A percentile compares a stretch with the other conserved stretches of the same genome.
These are phyloP conservation scores for Drosophila mulleri DNA, from an alignment of 2,888 invertebrate species.

Conservation along the genomic window DNA sequence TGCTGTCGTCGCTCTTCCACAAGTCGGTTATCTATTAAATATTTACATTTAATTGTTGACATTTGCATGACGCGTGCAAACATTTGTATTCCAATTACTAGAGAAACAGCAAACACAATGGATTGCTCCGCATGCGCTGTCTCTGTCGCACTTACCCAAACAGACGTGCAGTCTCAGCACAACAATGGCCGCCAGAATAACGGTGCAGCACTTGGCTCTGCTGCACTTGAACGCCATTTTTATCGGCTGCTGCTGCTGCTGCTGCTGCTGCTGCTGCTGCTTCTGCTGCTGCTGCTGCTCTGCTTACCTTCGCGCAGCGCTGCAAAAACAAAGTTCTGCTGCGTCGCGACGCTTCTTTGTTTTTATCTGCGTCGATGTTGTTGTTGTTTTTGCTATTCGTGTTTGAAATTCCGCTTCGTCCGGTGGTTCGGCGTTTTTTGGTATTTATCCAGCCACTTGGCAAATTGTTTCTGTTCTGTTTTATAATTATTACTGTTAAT, in stretches of 20 bases:
- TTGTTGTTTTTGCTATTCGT: slow-evolving; percentile 33
- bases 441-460: slow-evolving; percentile 56
- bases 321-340: slow-evolving; percentile 21
- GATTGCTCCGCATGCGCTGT: not conserved
- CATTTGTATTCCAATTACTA: slow-evolving; percentile 44
- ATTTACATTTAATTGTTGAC: slow-evolving; percentile 41
- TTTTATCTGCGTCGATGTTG: slow-evolving; percentile 39
- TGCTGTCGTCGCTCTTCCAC: slow-evolving; percentile 8
- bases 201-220: slow-evolving; percentile 23
- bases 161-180: slow-evolving; percentile 47
- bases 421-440: slow-evolving; percentile 18
- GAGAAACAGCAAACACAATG: slow-evolving; percentile 10
- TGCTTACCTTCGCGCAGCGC: slow-evolving; percentile 26
- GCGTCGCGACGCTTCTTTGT: slow-evolving; percentile 26
- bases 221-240: slow-evolving; percentile 55
- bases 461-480: slow-evolving; percentile 63
- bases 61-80: slow-evolving; percentile 45
- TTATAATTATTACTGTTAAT: slow-evolving; percentile 65
- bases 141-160: slow-evolving; percentile 62
- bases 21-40: slow-evolving; percentile 33
- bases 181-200: slow-evolving; percentile 46
- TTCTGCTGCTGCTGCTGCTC: slow-evolving; percentile 20
- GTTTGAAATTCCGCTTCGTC: slow-evolving; percentile 26
- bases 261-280: slow-evolving; percentile 18
- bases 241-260: slow-evolving; percentile 10